phyloP scores from a whole-genome alignment of 2,113 vertebrate genomes.

The Recurvirostra avosetta region DNA sequence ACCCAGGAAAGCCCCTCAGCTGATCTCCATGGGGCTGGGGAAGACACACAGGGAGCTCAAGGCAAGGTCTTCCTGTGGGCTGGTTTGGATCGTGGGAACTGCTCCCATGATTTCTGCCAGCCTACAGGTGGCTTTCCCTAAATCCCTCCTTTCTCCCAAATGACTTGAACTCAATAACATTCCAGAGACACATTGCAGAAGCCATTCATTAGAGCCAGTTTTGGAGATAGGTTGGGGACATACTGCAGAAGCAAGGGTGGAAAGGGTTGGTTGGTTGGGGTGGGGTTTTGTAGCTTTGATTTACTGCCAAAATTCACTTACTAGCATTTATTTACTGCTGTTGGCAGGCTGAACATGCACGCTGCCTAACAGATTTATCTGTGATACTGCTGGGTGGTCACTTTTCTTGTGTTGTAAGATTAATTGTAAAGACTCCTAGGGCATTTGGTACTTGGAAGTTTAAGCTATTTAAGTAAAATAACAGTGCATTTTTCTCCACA shows the following conservation, averaged over 20 bases:
- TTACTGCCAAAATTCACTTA: neutral
- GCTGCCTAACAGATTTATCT: conserved; percentile 40
- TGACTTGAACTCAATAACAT: neutral
- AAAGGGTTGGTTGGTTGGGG: neutral
- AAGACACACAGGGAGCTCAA: neutral
- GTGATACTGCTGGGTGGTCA: conserved; percentile 31
- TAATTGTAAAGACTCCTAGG: conserved; percentile 4
- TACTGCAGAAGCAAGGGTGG: neutral
- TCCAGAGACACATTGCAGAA: neutral
- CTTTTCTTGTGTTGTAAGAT: conserved; percentile 12
- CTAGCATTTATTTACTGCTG: neutral
- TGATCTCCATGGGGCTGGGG: neutral
- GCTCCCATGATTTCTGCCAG: neutral
- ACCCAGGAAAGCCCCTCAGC: neutral
- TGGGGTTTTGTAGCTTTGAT: neutral
- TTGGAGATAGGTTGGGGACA: neutral
- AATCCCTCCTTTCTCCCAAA: neutral
- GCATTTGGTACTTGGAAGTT: neutral
- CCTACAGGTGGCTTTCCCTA: neutral
- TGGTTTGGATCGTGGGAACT: neutral
- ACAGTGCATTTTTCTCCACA: neutral
- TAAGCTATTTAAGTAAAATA: neutral
- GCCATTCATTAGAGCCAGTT: neutral
- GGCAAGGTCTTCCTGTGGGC: neutral
- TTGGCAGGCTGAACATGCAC: neutral